phyloP scores from a whole-genome alignment of 2,888 invertebrate genomes.

The Crematogaster levior region DNA sequence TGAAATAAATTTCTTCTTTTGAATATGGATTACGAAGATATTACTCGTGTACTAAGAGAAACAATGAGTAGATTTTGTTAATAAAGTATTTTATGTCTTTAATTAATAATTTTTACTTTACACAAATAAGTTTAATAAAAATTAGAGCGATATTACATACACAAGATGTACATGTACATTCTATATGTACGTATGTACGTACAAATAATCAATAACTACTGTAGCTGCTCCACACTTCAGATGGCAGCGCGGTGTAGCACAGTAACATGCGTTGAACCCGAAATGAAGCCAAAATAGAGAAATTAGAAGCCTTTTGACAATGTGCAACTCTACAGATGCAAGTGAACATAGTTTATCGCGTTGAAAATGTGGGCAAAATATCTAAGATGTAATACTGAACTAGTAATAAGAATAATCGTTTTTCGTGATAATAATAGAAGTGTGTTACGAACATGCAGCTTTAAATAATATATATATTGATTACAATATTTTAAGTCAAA shows the following conservation, averaged over 20 bases:
- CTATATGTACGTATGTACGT: neutral
- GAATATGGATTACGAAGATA: neutral
- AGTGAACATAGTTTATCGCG: neutral
- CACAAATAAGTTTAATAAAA: neutral
- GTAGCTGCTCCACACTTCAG: slow-evolving; percentile 57
- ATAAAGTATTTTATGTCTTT: slow-evolving; percentile 28
- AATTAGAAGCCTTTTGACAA: neutral
- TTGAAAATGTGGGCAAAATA: slow-evolving; percentile 27
- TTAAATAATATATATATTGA: neutral
- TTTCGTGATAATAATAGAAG: slow-evolving; percentile 11
- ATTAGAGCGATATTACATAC: neutral
- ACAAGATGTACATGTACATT: neutral
- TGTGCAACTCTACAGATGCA: neutral
- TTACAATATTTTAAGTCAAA: slow-evolving; percentile 2
- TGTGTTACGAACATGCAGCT: neutral
- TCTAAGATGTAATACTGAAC: neutral
- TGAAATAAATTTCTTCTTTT: neutral
- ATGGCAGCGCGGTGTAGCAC: slow-evolving; percentile 68
- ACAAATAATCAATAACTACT: slow-evolving; percentile 72
- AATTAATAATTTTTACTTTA: neutral
- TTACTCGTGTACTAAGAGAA: neutral
- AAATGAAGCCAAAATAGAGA: slow-evolving; percentile 8
- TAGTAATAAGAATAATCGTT: slow-evolving; percentile 6
- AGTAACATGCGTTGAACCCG: slow-evolving; percentile 11
- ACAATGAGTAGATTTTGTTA: neutral